phyloP scores from a whole-genome alignment of 1,140 invertebrate species.

The Cataglyphis hispanica region DNA sequence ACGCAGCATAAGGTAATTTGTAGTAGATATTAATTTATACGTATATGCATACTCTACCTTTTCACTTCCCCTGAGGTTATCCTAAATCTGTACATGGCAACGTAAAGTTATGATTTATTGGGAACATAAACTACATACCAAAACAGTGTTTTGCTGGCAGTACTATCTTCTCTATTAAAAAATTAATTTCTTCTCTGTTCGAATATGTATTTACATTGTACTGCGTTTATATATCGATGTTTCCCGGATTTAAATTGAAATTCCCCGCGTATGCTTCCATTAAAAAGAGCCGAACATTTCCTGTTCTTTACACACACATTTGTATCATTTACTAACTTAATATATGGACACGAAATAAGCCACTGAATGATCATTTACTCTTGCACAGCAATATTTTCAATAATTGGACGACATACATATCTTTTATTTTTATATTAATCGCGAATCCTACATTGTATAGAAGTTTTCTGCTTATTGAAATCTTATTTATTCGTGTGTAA shows the following conservation, averaged over 20 bases:
- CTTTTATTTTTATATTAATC: constrained; percentile 65
- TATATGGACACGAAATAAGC: constrained; percentile 69
- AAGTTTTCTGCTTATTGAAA: constrained; percentile 47
- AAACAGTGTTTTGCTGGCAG: constrained; percentile 47
- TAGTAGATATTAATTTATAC: constrained; percentile 60
- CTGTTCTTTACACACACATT: constrained; percentile 38
- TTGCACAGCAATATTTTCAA: constrained; percentile 30
- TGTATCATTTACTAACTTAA: constrained; percentile 63
- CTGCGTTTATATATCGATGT: constrained; percentile 62
- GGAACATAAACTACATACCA: constrained; percentile 15
- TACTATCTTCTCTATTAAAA: constrained; percentile 55
- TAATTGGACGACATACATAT: constrained; percentile 67
- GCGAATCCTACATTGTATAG: constrained; percentile 47
- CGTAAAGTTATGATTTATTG: constrained; percentile 34
- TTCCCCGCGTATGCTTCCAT: constrained; percentile 45
- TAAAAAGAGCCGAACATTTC: constrained; percentile 64
- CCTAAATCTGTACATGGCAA: constrained; percentile 51
- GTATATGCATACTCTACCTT: constrained; percentile 44
- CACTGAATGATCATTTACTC: constrained; percentile 56
- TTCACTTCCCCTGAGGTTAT: constrained; percentile 49
- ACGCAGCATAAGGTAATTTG: constrained; percentile 81
- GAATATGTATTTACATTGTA: constrained; percentile 62
- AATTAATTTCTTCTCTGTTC: constrained; percentile 7
- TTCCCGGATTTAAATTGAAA: constrained; percentile 67
- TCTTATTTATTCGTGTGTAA: constrained; percentile 28